Conservation (phyloP, 2,888 invertebrate species). For the Epirrita christyi region DNA sequence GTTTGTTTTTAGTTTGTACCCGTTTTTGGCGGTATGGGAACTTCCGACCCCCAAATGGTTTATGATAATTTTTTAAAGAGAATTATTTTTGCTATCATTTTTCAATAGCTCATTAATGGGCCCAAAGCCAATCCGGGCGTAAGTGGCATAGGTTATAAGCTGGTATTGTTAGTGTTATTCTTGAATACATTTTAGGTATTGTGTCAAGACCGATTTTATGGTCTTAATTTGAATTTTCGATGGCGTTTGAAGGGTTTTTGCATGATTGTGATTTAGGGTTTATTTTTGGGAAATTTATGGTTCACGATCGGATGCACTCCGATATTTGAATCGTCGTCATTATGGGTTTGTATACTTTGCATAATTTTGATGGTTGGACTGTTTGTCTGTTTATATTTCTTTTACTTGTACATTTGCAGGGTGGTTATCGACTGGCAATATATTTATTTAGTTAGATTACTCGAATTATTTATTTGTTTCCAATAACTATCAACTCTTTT, state of each 20-base stretch:
- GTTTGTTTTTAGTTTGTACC: slow-evolving; percentile 35
- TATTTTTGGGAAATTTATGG: slow-evolving; percentile 70
- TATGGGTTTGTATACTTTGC: slow-evolving; percentile 41
- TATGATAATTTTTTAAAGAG: slow-evolving; percentile 76
- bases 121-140: slow-evolving; percentile 68
- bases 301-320: slow-evolving; percentile 58
- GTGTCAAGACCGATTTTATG: slow-evolving; percentile 79
- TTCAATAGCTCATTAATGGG: slow-evolving; percentile 83
- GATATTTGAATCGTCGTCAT: slow-evolving; percentile 53
- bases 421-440: not conserved
- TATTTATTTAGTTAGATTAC: not conserved
- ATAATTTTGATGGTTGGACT: slow-evolving; percentile 16
- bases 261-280: slow-evolving; percentile 81
- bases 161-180: slow-evolving; percentile 57
- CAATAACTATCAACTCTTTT: too few species aligned
- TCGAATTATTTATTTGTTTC: not conserved
- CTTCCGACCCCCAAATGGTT: slow-evolving; percentile 69
- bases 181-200: slow-evolving; percentile 67
- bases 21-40: slow-evolving; percentile 53
- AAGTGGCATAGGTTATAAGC: slow-evolving; percentile 67
- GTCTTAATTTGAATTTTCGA: slow-evolving; percentile 74
- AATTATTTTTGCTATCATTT: slow-evolving; percentile 83
- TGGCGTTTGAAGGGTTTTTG: slow-evolving; percentile 73
- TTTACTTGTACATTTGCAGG: not conserved
- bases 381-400: not conserved